Conservation (phyloP, 1,140 invertebrate genomes). For the Drosophila eugracilis region DNA sequence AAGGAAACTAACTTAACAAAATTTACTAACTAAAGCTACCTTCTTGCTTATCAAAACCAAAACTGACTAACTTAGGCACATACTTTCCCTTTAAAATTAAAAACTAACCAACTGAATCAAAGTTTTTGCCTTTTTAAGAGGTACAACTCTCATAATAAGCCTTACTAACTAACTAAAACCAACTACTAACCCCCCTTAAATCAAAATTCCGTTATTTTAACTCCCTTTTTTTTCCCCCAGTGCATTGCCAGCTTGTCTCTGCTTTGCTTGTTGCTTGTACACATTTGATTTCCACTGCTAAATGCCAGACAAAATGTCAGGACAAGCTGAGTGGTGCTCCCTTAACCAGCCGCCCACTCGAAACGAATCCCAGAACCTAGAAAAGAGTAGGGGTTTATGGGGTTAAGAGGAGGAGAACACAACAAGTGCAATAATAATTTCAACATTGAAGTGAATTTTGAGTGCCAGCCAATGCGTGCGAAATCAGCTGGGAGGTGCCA, state of each 20-base stretch:
- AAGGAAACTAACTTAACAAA: no score
- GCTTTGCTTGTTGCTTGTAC: slow-evolving; percentile 62
- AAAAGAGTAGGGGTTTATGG: no score
- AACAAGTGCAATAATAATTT: slow-evolving; percentile 79
- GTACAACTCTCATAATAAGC: no score
- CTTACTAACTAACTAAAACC: no score
- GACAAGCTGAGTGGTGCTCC: slow-evolving; percentile 55
- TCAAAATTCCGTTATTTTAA: neutral
- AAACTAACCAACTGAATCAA: no score
- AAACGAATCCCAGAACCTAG: neutral
- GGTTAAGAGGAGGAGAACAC: slow-evolving; percentile 17
- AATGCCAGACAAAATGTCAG: slow-evolving; percentile 72
- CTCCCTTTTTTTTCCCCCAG: slow-evolving; percentile 1
- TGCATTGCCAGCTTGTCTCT: slow-evolving; percentile 27
- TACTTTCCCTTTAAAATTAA: no score
- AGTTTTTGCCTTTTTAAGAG: no score
- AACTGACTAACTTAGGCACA: no score
- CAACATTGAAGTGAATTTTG: slow-evolving; percentile 73
- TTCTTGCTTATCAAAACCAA: no score
- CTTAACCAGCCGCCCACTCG: slow-evolving; percentile 7
- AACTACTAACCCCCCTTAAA: no score
- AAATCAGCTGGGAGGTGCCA: slow-evolving; percentile 45
- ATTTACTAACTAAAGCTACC: no score
- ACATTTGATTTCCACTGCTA: slow-evolving; percentile 75
- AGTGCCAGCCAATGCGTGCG: slow-evolving; percentile 63